phyloP scores from a whole-genome alignment of 2,113 vertebrate species.

The Urocolius indicus region DNA sequence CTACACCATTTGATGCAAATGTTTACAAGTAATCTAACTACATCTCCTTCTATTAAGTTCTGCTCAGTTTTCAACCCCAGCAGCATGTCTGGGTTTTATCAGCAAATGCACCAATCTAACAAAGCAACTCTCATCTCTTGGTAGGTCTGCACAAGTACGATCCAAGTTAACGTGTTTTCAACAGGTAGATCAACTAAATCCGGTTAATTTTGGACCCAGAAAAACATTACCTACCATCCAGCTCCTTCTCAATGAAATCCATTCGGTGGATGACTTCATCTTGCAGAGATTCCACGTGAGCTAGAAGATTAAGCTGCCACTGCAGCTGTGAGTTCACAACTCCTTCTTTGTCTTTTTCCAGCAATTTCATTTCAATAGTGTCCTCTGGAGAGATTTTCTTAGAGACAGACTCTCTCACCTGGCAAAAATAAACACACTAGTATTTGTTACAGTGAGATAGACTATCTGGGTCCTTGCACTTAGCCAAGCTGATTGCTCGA shows the following conservation, averaged over 20 bases:
- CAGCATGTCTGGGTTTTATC: not conserved
- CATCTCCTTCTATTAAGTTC: not conserved
- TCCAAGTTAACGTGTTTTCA: not conserved
- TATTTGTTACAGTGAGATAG: not conserved
- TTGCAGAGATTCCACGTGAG: slow-evolving; percentile 91
- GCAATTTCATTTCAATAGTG: slow-evolving; percentile 70
- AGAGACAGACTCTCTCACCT: slow-evolving; percentile 75
- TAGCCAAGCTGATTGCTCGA: fast-evolving
- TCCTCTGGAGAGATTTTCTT: slow-evolving; percentile 77
- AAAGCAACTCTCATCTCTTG: not conserved
- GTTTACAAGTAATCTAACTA: not conserved
- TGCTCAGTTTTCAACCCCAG: not conserved
- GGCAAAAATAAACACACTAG: not conserved
- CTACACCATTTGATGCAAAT: not conserved
- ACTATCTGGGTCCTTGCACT: not conserved
- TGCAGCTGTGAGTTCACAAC: slow-evolving; percentile 83
- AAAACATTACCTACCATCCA: slow-evolving; percentile 85
- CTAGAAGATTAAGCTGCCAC: slow-evolving; percentile 94
- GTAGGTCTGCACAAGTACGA: not conserved
- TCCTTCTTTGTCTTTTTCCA: slow-evolving; percentile 78
- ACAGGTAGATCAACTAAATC: not conserved
- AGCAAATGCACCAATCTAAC: not conserved
- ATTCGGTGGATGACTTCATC: slow-evolving; percentile 93
- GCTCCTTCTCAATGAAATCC: slow-evolving; percentile 95
- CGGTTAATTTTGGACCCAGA: not conserved